phyloP scores from a whole-genome alignment of 2,888 invertebrate genomes.

The Dicycla oo region DNA sequence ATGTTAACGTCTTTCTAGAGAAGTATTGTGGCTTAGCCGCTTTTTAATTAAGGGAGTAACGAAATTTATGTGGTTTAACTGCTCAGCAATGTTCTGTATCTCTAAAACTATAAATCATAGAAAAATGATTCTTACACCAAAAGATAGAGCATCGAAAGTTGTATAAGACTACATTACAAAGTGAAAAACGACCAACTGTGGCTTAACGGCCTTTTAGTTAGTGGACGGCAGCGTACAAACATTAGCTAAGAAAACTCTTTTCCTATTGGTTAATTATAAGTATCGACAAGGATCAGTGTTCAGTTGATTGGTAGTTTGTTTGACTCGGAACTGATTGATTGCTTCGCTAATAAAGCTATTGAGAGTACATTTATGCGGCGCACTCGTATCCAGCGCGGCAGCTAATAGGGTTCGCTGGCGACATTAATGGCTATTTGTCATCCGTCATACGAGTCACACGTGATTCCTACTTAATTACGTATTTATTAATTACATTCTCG shows the following conservation, averaged over 20 bases:
- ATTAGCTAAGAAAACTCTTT: constrained; percentile 55
- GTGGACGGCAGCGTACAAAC: too few relatives aligned
- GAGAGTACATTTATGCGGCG: constrained; percentile 71
- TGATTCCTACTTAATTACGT: constrained; percentile 81
- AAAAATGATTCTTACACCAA: too few relatives aligned
- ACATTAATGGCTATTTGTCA: constrained; percentile 87
- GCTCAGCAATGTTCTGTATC: too few relatives aligned
- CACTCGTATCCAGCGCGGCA: constrained; percentile 69
- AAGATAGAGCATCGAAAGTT: too few relatives aligned
- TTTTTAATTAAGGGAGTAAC: too few relatives aligned
- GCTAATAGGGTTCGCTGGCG: constrained; percentile 78
- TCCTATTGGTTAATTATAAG: constrained; percentile 66
- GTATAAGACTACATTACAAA: too few relatives aligned
- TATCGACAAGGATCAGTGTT: constrained; percentile 70
- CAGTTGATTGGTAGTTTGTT: constrained; percentile 80
- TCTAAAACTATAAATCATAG: too few relatives aligned
- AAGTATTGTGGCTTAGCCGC: too few relatives aligned
- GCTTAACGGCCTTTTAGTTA: too few relatives aligned
- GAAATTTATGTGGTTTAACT: too few relatives aligned
- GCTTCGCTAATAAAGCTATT: constrained; percentile 81
- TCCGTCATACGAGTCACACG: constrained; percentile 80
- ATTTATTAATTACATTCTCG: constrained; percentile 68
- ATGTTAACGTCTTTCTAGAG: too few relatives aligned
- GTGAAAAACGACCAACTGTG: too few relatives aligned
- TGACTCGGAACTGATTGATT: constrained; percentile 79